Evolutionary conservation across 2,113 vertebrate genomes (phyloP).

Genomic region (Chaenogobius annularis): DNA sequence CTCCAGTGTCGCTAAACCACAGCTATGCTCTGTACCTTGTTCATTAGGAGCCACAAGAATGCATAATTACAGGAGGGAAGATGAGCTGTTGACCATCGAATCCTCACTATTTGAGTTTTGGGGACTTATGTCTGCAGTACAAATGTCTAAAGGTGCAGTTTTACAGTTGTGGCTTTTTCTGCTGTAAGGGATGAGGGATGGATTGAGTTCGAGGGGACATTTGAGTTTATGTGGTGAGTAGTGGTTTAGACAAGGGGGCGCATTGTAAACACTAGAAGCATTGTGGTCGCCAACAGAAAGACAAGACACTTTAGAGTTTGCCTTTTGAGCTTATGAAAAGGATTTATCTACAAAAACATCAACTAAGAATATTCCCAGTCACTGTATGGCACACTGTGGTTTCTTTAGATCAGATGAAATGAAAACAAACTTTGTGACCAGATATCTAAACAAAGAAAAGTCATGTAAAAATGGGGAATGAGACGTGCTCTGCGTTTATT

Average conservation of each 20-base stretch:
- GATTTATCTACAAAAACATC: conserved; percentile 56
- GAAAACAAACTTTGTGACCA: conserved; percentile 71
- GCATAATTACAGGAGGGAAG: conserved; percentile 76
- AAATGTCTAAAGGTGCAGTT: conserved; percentile 46
- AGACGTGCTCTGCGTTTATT: conserved; percentile 54
- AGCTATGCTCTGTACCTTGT: conserved; percentile 63
- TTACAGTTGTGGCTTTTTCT: conserved; percentile 52
- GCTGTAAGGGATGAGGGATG: conserved; percentile 51
- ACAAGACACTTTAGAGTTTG: conserved; percentile 59
- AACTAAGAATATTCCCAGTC: conserved; percentile 59
- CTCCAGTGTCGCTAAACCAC: conserved; percentile 61
- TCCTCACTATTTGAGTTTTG: conserved; percentile 51
- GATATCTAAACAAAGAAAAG: conserved; percentile 65
- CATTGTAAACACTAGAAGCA: conserved; percentile 56
- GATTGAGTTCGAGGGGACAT: conserved; percentile 42
- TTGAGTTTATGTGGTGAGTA: conserved; percentile 44
- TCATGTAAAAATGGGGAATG: conserved; percentile 42
- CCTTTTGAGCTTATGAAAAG: conserved; percentile 49
- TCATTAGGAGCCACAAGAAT: conserved; percentile 75
- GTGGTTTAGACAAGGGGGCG: conserved; percentile 39
- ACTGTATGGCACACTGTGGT: conserved; percentile 58
- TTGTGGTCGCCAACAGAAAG: conserved; percentile 57
- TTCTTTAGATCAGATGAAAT: conserved; percentile 57
- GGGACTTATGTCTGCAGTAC: conserved; percentile 11
- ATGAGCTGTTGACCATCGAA: conserved; percentile 71